phyloP scores from a whole-genome alignment of 2,113 vertebrate species.

The Nipponia nippon region DNA sequence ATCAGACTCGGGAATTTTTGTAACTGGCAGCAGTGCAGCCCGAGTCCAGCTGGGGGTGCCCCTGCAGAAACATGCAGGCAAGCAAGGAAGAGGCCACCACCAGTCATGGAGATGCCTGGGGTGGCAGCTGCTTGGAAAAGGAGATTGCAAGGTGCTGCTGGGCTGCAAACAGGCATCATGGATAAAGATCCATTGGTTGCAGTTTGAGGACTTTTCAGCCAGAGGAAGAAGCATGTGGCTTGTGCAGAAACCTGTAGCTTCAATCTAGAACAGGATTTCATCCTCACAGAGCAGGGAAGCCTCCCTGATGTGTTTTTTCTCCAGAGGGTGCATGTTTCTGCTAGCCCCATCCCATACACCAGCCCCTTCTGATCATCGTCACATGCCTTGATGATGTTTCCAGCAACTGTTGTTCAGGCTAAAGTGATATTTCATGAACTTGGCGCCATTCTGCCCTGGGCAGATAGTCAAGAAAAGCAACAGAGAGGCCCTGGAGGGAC shows the following conservation, averaged over 20 bases:
- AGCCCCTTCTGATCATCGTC: neutral
- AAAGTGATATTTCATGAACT: conserved; percentile 34
- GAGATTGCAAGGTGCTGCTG: neutral
- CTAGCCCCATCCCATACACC: neutral
- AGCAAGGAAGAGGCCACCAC: neutral
- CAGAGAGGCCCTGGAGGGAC: neutral
- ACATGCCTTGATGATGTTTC: conserved; percentile 27
- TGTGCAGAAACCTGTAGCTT: neutral
- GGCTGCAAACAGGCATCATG: fast-evolving
- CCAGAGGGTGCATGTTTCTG: fast-evolving
- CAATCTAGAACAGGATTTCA: neutral
- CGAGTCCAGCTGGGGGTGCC: neutral
- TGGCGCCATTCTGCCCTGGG: neutral
- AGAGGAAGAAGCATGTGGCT: neutral
- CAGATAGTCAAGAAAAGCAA: conserved; percentile 36
- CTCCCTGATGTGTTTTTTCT: neutral
- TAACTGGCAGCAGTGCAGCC: neutral
- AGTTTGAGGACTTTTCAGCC: neutral
- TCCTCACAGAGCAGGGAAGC: neutral
- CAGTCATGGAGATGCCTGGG: neutral
- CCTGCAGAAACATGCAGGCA: neutral
- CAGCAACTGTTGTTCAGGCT: conserved; percentile 30
- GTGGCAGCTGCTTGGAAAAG: neutral
- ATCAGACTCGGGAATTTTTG: neutral
- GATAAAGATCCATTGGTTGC: neutral